These are phyloP conservation scores for Orycteropus afer DNA, from an alignment of 2,113 vertebrate genomes.

Conservation along the genomic window DNA sequence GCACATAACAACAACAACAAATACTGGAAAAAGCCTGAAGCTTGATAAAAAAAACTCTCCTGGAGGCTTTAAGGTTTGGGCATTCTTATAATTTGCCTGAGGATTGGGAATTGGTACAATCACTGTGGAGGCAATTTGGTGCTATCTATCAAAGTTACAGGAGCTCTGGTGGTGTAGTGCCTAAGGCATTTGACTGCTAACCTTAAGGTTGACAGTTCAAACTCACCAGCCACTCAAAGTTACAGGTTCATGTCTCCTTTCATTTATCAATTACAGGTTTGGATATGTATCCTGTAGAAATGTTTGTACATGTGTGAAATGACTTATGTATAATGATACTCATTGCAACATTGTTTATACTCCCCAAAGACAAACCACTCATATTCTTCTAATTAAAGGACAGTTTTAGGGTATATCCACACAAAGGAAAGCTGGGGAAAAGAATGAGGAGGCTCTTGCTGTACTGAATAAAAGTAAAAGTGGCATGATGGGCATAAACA, in stretches of 20 bases:
- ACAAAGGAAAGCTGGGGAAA: conserved; percentile 16
- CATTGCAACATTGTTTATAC: background rate
- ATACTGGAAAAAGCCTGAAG: background rate
- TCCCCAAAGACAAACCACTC: background rate
- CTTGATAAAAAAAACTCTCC: background rate
- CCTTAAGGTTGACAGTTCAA: too few species aligned
- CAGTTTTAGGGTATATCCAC: background rate
- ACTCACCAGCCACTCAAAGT: too few species aligned
- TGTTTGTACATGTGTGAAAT: background rate
- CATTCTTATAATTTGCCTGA: background rate
- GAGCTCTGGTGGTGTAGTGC: too few species aligned
- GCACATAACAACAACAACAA: too few species aligned
- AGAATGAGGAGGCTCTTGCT: background rate
- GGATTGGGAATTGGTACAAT: background rate
- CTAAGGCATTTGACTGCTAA: too few species aligned
- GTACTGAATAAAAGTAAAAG: background rate
- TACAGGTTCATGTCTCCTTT: background rate
- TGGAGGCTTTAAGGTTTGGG: background rate
- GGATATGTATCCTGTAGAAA: background rate
- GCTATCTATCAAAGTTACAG: background rate
- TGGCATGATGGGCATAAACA: background rate
- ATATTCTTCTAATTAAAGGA: background rate
- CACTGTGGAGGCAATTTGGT: background rate
- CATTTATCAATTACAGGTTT: background rate
- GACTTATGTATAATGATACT: background rate